Percentiles rank a stretch among this genome's conserved stretches.
Evolutionary conservation across 2,888 invertebrate species (phyloP).

Genomic region (Ecliptopera silaceata): DNA sequence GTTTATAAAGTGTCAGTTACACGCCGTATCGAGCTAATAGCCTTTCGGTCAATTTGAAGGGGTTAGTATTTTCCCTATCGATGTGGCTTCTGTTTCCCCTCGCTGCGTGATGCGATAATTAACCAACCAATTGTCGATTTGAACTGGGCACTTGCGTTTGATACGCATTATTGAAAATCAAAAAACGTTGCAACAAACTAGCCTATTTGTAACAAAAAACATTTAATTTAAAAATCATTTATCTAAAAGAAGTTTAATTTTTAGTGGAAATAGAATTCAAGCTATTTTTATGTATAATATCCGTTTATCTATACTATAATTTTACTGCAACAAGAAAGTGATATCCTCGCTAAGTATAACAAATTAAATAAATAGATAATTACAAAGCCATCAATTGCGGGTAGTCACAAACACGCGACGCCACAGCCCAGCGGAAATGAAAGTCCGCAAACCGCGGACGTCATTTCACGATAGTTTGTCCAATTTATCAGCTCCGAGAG

Average conservation of each 20-base stretch:
- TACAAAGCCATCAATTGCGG: slow-evolving; percentile 30
- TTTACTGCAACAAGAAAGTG: background rate
- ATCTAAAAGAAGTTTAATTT: no score
- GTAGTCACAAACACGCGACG: slow-evolving; percentile 27
- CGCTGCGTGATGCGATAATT: slow-evolving; percentile 16
- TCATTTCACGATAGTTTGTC: slow-evolving; percentile 80
- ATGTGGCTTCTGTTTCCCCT: slow-evolving; percentile 22
- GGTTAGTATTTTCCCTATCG: slow-evolving; percentile 22
- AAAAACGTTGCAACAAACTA: no score
- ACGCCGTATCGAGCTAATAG: slow-evolving; percentile 20
- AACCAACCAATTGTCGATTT: slow-evolving; percentile 18
- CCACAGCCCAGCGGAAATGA: slow-evolving; percentile 71
- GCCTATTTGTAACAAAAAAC: no score
- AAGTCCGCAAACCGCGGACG: slow-evolving; percentile 72
- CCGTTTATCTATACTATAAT: background rate
- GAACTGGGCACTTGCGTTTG: background rate
- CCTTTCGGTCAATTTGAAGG: slow-evolving; percentile 24
- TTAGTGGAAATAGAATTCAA: no score
- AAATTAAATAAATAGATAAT: background rate
- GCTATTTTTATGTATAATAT: no score
- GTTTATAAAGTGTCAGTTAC: slow-evolving; percentile 20
- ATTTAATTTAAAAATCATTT: no score
- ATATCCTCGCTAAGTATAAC: background rate
- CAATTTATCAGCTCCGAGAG: slow-evolving; percentile 80
- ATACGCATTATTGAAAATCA: background rate